Base-by-base conservation (phyloP, 2,888 invertebrate species). In the Idaea dimidiata region DNA sequence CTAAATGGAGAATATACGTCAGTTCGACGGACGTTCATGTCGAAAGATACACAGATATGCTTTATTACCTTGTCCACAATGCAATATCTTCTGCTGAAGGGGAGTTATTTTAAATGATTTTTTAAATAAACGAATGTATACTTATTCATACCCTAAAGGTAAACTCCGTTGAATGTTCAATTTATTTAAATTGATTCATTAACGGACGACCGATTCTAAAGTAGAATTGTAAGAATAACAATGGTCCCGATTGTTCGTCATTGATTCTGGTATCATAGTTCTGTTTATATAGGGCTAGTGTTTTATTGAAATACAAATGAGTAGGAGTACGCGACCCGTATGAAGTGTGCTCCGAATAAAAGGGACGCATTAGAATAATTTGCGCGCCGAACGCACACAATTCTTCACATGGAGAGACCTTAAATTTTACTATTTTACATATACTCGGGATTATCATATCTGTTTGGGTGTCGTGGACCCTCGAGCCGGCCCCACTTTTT, bases 391-490 rank as follows among this genome's bases (percentile, higher is more conserved):
- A 88, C 88, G 85, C 84, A 82, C 86, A 87, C 91, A 91, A 91
- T 92, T 91, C 91, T 92, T 92, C 91, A 92, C 91, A 91, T 91
- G 90, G 88, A 91, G 82, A 88, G 90, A 82, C 89, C 90, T 91
- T 91, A 91, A 91, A 92, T 91, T 92, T 91, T 86, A 91, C 92
- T 92, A 92, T 91, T 92, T 91, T 92, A 91, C 91, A 91, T 92
- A 90, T 92, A 90, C 87, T 87, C 76, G 85, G 89, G 90, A 91
- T 91, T 91, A 92, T 91, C 91, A 92, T 92, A 91, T 91, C 90
- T 88, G 87, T 77, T 77, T 86, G 89, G 86, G 88, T 83, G 84
- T 84, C 75, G 79, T 77, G 83, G 82, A 83, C 79, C 84, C 83
- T 72, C 66, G 70, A 66, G 71, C 64, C 76, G 76, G 79, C 75